phyloP scores from a whole-genome alignment of 2,888 invertebrate genomes.

The Xestia xanthographa region DNA sequence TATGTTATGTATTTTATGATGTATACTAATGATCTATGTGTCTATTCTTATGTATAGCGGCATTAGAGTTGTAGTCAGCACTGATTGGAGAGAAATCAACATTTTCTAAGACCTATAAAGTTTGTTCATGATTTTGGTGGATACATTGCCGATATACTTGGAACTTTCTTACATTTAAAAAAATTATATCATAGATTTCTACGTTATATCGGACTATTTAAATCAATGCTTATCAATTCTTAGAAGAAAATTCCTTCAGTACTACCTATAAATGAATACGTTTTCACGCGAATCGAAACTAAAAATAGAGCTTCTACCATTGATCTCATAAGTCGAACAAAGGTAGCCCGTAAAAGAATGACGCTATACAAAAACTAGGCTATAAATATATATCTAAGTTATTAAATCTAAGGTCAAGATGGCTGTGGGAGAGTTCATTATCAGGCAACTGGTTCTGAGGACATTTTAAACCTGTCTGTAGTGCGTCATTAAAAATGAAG shows the following conservation, averaged over 20 bases:
- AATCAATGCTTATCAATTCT: neutral
- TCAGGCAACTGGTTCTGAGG: conserved; percentile 62
- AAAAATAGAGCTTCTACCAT: conserved; percentile 26
- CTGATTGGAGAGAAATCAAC: neutral
- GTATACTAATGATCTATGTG: conserved; percentile 23
- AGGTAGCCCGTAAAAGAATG: conserved; percentile 38
- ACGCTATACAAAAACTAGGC: conserved; percentile 50
- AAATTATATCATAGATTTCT: neutral
- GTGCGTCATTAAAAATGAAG: neutral
- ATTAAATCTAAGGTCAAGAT: conserved; percentile 65
- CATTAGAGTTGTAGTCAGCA: neutral
- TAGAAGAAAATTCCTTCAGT: neutral
- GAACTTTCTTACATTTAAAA: neutral
- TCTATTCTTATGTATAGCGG: conserved; percentile 9
- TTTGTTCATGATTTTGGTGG: neutral
- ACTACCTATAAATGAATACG: neutral
- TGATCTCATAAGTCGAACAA: conserved; percentile 36
- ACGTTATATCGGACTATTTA: neutral
- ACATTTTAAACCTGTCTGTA: conserved; percentile 73
- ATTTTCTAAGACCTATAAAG: neutral
- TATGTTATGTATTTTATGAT: conserved; percentile 49
- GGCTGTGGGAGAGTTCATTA: conserved; percentile 76
- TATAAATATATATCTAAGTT: conserved; percentile 58
- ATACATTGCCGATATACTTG: neutral
- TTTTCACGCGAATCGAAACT: neutral